These are phyloP conservation scores for Candidula unifasciata DNA, from an alignment of 2,888 invertebrate genomes.

Conservation along the genomic window DNA sequence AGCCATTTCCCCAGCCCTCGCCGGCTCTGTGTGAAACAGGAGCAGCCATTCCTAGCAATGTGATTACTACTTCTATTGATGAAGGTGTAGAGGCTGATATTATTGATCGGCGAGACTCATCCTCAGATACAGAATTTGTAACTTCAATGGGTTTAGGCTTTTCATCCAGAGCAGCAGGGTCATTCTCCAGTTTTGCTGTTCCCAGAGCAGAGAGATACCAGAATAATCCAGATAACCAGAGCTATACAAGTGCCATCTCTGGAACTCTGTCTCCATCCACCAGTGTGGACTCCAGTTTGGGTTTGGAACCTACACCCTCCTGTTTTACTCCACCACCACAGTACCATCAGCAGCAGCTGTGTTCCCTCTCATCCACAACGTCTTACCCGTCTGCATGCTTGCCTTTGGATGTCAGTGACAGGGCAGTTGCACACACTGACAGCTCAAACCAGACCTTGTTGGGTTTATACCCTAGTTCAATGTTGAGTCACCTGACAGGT, in stretches of 20 bases:
- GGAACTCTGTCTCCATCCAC: conserved; percentile 88
- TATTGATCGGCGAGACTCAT: conserved; percentile 76
- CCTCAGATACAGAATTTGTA: conserved; percentile 18
- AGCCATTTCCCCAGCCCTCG: conserved; percentile 19
- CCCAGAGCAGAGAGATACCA: conserved; percentile 20
- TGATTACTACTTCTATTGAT: conserved; percentile 85
- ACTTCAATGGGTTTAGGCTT: background rate
- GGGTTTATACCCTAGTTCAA: conserved; percentile 16
- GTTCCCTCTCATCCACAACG: background rate
- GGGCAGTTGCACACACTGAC: background rate
- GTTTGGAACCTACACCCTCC: conserved; percentile 83
- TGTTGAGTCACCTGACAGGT: conserved; percentile 42
- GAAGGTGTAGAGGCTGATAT: conserved; percentile 94
- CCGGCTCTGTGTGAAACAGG: background rate
- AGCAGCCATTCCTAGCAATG: conserved; percentile 51
- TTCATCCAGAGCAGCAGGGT: conserved; percentile 6
- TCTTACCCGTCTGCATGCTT: background rate
- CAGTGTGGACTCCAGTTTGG: conserved; percentile 81
- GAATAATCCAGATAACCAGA: conserved; percentile 46
- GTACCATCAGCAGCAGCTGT: conserved; percentile 36
- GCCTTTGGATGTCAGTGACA: background rate
- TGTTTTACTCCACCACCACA: conserved; percentile 32
- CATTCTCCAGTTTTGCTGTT: conserved; percentile 39
- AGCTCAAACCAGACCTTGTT: conserved; percentile 1
- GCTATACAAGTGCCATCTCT: conserved; percentile 72